phyloP scores from a whole-genome alignment of 2,888 invertebrate genomes.

The Eumerus sabulonum region DNA sequence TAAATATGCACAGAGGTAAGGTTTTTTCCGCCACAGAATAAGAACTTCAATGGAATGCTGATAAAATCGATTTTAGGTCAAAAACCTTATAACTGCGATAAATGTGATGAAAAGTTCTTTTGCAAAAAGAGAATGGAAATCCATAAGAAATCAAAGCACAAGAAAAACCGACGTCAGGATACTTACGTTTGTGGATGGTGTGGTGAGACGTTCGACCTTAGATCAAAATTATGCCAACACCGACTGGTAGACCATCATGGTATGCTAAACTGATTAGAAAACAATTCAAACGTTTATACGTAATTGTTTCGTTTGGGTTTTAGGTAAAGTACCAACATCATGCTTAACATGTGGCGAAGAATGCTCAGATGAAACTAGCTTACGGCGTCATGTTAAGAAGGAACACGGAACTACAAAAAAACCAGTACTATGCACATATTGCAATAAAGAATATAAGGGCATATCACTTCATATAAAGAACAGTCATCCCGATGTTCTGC shows the following conservation, averaged over 20 bases:
- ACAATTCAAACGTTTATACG: too few species aligned
- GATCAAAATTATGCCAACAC: slow-evolving; percentile 17
- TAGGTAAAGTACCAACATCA: slow-evolving; percentile 21
- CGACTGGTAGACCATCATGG: slow-evolving; percentile 19
- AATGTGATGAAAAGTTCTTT: slow-evolving; percentile 17
- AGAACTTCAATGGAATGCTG: too few species aligned
- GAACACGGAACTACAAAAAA: slow-evolving; percentile 14
- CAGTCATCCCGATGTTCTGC: slow-evolving; percentile 24
- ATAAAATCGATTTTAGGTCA: background rate
- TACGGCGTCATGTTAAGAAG: slow-evolving; percentile 24
- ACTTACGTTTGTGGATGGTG: slow-evolving; percentile 34
- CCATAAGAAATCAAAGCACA: background rate
- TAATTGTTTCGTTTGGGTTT: background rate
- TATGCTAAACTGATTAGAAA: slow-evolving; percentile 20
- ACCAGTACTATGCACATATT: slow-evolving; percentile 28
- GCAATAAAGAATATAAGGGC: slow-evolving; percentile 30
- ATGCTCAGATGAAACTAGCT: slow-evolving; percentile 7
- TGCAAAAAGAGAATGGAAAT: background rate
- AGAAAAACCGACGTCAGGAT: background rate
- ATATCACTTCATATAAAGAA: slow-evolving; percentile 34
- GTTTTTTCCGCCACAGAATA: too few species aligned
- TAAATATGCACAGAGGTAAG: slow-evolving; percentile 68
- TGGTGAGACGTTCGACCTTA: slow-evolving; percentile 31
- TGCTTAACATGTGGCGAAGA: slow-evolving; percentile 40
- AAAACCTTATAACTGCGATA: slow-evolving; percentile 12